Evolutionary conservation across 2,113 vertebrate genomes (phyloP).

Genomic region (Tetrao urogallus): DNA sequence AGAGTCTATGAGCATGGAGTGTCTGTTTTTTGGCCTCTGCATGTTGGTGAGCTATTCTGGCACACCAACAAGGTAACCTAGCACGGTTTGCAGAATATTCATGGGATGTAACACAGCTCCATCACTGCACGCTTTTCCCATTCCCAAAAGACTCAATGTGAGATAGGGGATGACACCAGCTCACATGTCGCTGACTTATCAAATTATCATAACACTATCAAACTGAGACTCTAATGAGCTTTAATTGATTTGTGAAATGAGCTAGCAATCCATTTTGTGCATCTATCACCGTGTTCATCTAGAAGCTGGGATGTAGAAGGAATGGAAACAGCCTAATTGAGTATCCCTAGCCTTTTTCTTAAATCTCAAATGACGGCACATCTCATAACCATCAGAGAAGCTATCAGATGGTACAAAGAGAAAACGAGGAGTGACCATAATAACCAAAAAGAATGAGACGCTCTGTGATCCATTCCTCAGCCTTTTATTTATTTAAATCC

Average conservation of each 20-base stretch:
- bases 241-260: background rate
- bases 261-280: background rate
- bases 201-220: background rate
- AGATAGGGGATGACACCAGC: background rate
- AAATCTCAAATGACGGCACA: too few relatives aligned
- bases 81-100: background rate
- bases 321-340: background rate
- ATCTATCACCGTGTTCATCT: fast-evolving
- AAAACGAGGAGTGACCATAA: background rate
- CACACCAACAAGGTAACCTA: background rate
- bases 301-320: background rate
- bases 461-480: background rate
- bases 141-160: background rate
- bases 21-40: background rate
- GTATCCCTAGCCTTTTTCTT: background rate
- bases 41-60: background rate
- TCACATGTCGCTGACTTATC: background rate
- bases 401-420: background rate
- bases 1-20: background rate
- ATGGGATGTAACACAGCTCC: fast-evolving
- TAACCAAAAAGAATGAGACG: background rate
- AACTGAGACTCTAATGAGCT: background rate
- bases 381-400: background rate
- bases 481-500: background rate
- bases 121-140: fast-evolving